Evolutionary conservation across 2,113 vertebrate genomes (phyloP), one percentile per base, ranked within the genome.

Genomic region (Lepisosteus oculatus): DNA sequence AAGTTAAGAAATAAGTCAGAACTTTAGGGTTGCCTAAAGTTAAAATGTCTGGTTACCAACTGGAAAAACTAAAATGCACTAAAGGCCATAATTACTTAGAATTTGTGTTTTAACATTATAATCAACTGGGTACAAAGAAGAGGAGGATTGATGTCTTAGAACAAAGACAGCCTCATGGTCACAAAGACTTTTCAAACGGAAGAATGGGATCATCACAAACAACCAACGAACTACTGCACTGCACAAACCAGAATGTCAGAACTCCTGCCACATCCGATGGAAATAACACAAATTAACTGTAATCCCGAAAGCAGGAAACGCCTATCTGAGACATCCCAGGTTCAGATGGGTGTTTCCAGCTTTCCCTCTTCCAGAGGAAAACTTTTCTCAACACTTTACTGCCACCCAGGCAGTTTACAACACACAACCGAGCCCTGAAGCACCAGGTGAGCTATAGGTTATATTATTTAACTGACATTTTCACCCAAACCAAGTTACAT

Each of bases 271-370:
- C 73, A 84, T 84, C 77, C 78, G 77, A 63, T 80, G 75, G 75
- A 81, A 80, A 82, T 55, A 84, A 75, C 73, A 81, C 78, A 84
- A 76, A 80, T 81, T 72, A 79, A 82, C 75, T 71, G 70, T 70
- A 64, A 74, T 75, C 69, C 75, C 72, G 65, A 72, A 75, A 70
- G 76, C 64, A 69, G 79, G 72, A 74, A 75, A 78, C 78, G 77
- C 71, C 78, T 74, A 75, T 65, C 62, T 15, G 70, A 67, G 73
- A 43, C 44, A 44, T 72, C 64, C 55, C 67, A 73, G 69, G 54
- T 67, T 71, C 74, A 29, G 29, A 29, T 29, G 29, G 29, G 29
- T 29, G 29, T 29, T 29, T 29, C 29, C 29, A 29, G 2, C 29
- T 29, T 29, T 55, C 75, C 76, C 59, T 71, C 62, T 67, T 65